These are phyloP conservation scores for Lasioglossum lativentre DNA, from an alignment of 2,888 invertebrate species.

Conservation along the genomic window DNA sequence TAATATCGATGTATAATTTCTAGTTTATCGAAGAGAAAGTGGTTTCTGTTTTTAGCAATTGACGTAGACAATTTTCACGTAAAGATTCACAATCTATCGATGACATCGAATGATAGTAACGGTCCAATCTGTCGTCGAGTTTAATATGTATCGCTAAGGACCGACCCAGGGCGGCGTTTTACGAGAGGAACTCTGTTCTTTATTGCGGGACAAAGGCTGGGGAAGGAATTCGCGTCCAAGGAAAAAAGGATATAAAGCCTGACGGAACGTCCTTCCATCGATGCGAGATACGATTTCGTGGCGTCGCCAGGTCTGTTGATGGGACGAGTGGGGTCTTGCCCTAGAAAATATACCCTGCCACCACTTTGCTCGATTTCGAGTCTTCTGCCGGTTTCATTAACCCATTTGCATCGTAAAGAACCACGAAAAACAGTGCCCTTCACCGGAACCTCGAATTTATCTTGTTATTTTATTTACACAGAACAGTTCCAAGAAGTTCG, in stretches of 20 bases:
- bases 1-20: no score
- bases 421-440: neutral
- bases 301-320: constrained; percentile 49
- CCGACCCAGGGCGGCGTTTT: neutral
- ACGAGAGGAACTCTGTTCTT: constrained; percentile 13
- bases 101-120: neutral
- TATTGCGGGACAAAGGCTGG: constrained; percentile 25
- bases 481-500: neutral
- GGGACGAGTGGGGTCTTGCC: constrained; percentile 39
- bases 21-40: neutral
- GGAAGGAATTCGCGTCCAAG: constrained; percentile 22
- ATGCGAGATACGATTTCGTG: constrained; percentile 44
- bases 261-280: constrained; percentile 40
- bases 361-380: neutral
- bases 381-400: neutral
- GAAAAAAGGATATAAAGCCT: constrained; percentile 37
- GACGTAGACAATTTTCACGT: neutral
- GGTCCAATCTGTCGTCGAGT: neutral
- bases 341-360: constrained; percentile 47
- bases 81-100: neutral
- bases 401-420: neutral
- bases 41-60: neutral
- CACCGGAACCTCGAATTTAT: neutral
- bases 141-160: neutral
- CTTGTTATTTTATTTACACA: neutral